Evolutionary conservation across 2,888 invertebrate species (phyloP), one percentile per base, ranked within the genome.

Genomic region (Dryadula phaetusa): DNA sequence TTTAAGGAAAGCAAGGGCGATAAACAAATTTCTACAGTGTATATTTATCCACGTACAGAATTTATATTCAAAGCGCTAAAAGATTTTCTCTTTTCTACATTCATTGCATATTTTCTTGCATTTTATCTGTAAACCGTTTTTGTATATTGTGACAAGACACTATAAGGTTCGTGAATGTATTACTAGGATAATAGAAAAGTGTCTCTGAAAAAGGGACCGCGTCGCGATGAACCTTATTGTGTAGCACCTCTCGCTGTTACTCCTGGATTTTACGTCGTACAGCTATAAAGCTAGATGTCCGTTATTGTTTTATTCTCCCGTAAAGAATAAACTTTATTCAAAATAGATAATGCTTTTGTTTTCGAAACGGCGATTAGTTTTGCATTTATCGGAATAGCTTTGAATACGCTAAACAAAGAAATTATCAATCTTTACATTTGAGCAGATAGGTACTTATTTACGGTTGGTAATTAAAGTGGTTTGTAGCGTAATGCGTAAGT

Each of bases 261-360:
- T 77, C 74, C 70, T 74, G 68, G 73, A 72, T 80, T 80, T 80
- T 77, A 78, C 73, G 76, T 74, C 74, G 70, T 68, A 70, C 72
- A 75, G 75, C 75, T 76, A 75, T 47, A 66, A 74, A 72, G 74
- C 62, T 73, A 74, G 64, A 74, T 73, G 74, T 71, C 70, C 67
- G 54, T 74, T 64, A 58, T 67, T 65, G 67, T 65, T 62, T 65
- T 47, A 60, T 56, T 60, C 47, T 40, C 47, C 42, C 18, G 32
- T 67, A 62, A 52, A 68, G 42, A 54, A 69, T 58, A 64, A 64
- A 42, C 46, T 63, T 68, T 70, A 63, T 62, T 18, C 16, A 58
- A 64, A 64, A 37, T 32, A 20, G n/a, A 46, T 60, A 10, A 5
- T 58, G 3, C 22, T 44, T 60, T 60, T 44, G 12, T 42, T 25